Evolutionary conservation across 2,888 invertebrate species (phyloP), one percentile per base, ranked within the genome.

Genomic region (Synergus japonicus): DNA sequence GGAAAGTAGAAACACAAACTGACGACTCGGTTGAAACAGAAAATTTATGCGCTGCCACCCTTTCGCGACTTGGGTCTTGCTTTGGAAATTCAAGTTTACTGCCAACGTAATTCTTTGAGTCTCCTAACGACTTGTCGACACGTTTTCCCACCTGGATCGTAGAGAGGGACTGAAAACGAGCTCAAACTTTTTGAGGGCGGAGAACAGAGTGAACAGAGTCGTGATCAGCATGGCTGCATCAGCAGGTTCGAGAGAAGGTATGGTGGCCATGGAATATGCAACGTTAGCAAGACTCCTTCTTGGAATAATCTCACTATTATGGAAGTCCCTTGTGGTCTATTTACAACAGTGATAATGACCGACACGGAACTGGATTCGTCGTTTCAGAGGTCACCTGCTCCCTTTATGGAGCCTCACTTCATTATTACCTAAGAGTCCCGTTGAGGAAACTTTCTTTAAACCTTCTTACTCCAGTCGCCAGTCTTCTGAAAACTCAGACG

Each of bases 221-320:
- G 83, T 83, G 83, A 83, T 83, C 81, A 81, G 81, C 83, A 80
- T 83, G 78, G 80, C 79, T 80, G 80, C 81, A 76, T 81, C 83
- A 81, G 83, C 81, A 79, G 80, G 77, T 81, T 73, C 54, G 46
- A 69, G 78, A 79, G 79, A 60, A 67, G 46, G 79, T 77, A 49
- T 76, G 49, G 78, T 78, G 73, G 63, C 81, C 79, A 69, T 82
- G 78, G 80, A 81, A 82, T 81, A 66, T 78, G 76, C 78, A 78
- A 78, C 78, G 81, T 78, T 54, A 58, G 78, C 78, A 63, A 79
- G 49, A 79, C 64, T 69, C 76, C 78, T 79, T 65, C 15, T 58
- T 58, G 78, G 82, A 84, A 84, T 84, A 83, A 83, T 83, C 82
- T 83, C 78, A 78, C 81, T 83, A 83, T 82, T 83, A 83, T 29